Conservation (phyloP, 2,797 vertebrate genomes). For the Nannoperca obscura region DNA sequence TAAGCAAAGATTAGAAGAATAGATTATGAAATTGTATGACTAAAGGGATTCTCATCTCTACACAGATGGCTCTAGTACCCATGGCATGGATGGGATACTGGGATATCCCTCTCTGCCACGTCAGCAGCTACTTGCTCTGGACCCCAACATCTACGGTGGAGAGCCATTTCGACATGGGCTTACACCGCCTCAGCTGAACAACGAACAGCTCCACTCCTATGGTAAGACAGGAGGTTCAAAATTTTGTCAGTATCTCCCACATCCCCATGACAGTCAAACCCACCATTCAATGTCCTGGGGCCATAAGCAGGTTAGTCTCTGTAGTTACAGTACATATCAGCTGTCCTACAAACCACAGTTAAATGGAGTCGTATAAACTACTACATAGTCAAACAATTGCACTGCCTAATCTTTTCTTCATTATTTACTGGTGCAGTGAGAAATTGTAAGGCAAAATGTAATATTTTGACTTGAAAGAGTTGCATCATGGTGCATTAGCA, state of each 20-base stretch:
- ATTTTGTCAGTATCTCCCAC: background rate
- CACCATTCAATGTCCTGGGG: background rate
- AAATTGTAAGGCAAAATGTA: background rate
- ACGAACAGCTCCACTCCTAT: slow-evolving; percentile 91
- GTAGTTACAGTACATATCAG: background rate
- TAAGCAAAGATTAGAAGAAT: background rate
- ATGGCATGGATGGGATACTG: slow-evolving; percentile 90
- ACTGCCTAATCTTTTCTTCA: background rate
- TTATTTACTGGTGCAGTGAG: slow-evolving; percentile 1
- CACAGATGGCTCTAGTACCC: slow-evolving; percentile 88
- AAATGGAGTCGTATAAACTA: background rate
- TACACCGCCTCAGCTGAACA: slow-evolving; percentile 90
- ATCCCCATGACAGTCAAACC: background rate
- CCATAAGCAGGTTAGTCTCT: background rate
- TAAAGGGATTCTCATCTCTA: slow-evolving; percentile 20
- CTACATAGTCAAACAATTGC: background rate
- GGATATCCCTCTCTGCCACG: slow-evolving; percentile 89
- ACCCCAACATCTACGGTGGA: slow-evolving; percentile 89
- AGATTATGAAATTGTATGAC: slow-evolving; percentile 11
- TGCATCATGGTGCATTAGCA: background rate
- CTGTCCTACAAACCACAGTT: background rate
- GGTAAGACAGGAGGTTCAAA: slow-evolving; percentile 78
- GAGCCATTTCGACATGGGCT: slow-evolving; percentile 92
- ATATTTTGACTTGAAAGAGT: background rate
- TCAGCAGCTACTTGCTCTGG: slow-evolving; percentile 90